These are phyloP conservation scores for Noctilio leporinus DNA, from an alignment of 2,113 vertebrate genomes.

Conservation along the genomic window DNA sequence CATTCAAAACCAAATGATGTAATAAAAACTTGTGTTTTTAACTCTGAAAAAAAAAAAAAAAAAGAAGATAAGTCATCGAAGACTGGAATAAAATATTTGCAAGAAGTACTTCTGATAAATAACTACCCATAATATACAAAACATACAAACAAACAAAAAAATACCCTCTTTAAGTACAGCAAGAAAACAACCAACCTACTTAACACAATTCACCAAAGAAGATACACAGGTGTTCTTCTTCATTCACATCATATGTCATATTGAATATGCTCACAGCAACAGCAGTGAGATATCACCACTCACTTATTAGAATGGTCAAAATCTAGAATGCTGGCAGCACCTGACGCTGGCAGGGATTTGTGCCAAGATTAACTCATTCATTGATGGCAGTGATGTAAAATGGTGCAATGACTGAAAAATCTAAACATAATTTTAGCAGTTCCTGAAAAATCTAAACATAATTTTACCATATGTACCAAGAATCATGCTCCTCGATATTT, in stretches of 20 bases:
- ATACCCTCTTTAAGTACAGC: neutral
- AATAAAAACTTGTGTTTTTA: no score
- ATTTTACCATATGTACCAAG: neutral
- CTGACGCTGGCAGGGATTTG: neutral
- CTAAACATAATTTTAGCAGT: neutral
- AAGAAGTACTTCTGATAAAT: neutral
- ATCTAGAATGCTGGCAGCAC: no score
- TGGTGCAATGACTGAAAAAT: neutral
- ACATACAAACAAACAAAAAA: neutral
- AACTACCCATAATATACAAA: neutral
- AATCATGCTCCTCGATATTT: neutral
- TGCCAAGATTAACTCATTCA: neutral
- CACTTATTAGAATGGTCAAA: no score
- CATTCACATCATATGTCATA: no score
- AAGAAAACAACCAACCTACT: neutral
- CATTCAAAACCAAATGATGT: no score
- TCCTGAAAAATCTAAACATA: neutral
- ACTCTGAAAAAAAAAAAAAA: no score
- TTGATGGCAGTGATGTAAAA: neutral
- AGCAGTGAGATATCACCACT: no score
- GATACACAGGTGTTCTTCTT: no score
- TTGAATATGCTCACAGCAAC: no score
- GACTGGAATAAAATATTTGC: neutral
- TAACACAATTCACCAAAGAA: neutral
- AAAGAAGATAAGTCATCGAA: neutral